Conservation (phyloP, 2,888 invertebrate species). For the Chironomus riparius region DNA sequence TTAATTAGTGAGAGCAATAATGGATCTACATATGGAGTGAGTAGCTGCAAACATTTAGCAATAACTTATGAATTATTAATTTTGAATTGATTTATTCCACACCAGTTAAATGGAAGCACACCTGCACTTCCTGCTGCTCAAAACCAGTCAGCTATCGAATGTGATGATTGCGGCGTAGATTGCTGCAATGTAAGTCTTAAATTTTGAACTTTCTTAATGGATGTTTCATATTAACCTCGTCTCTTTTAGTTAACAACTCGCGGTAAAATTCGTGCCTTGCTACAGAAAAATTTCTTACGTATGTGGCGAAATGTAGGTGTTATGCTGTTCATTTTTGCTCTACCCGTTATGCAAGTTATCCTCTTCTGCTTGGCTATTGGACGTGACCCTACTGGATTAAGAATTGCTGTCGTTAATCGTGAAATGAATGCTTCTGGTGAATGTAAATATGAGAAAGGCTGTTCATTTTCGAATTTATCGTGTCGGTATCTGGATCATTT, state of each 20-base stretch:
- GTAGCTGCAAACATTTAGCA: constrained; percentile 27
- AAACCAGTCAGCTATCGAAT: constrained; percentile 19
- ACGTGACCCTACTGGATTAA: constrained; percentile 72
- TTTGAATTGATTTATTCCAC: not conserved
- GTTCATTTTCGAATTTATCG: constrained; percentile 62
- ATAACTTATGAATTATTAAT: not conserved
- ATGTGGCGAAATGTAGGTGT: constrained; percentile 92
- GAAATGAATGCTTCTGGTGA: constrained; percentile 48
- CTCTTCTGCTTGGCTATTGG: constrained; percentile 89
- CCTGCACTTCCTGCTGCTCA: constrained; percentile 10
- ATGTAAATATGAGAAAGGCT: constrained; percentile 46
- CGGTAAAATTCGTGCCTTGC: constrained; percentile 73
- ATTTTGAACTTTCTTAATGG: not conserved
- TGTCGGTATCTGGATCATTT: constrained; percentile 72
- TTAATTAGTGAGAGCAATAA: constrained; percentile 63
- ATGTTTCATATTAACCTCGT: too few relatives aligned
- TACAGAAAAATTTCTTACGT: constrained; percentile 79
- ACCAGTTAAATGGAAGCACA: constrained; percentile 28
- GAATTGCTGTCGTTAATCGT: constrained; percentile 66
- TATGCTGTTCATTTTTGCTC: constrained; percentile 85
- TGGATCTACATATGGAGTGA: constrained; percentile 45
- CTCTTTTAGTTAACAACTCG: constrained; percentile 57
- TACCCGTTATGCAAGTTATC: constrained; percentile 91
- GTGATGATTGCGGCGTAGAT: constrained; percentile 36
- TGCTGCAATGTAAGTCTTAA: constrained; percentile 45